Percentiles rank a stretch among this genome's conserved stretches.
These are phyloP conservation scores for Cranoglanis bouderius DNA, from an alignment of 2,113 vertebrate species.

Conservation along the genomic window DNA sequence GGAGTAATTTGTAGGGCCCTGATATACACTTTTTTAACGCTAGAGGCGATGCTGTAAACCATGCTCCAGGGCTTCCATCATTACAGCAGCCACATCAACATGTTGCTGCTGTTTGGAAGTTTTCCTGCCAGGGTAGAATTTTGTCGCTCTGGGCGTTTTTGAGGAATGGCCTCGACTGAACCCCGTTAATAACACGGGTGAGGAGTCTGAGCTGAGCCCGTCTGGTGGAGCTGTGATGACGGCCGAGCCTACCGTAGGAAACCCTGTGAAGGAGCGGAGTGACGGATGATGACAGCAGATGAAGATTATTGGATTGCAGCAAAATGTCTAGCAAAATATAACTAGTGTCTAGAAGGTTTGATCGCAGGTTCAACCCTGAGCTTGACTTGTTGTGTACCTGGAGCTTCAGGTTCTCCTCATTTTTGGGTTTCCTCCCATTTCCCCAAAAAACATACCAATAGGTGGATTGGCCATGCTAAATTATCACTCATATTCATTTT, in stretches of 20 bases:
- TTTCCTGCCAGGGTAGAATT: slow-evolving; percentile 55
- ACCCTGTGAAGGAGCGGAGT: slow-evolving; percentile 49
- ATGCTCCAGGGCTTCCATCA: background rate
- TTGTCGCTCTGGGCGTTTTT: slow-evolving; percentile 60
- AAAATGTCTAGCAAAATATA: background rate
- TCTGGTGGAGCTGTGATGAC: slow-evolving; percentile 60
- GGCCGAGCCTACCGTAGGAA: slow-evolving; percentile 61
- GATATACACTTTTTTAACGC: background rate
- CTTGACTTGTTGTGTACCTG: no score
- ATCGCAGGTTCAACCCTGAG: no score
- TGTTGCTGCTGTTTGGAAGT: slow-evolving; percentile 52
- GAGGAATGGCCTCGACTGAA: slow-evolving; percentile 68
- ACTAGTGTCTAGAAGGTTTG: background rate
- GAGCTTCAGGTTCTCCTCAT: no score
- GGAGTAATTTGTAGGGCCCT: slow-evolving; percentile 25
- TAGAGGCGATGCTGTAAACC: slow-evolving; percentile 10
- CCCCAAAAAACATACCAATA: background rate
- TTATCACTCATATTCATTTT: no score
- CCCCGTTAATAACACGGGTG: slow-evolving; percentile 58
- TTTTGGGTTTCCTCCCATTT: no score
- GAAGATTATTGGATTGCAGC: background rate
- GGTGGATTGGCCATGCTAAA: background rate
- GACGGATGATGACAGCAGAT: slow-evolving; percentile 50
- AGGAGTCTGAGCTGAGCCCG: slow-evolving; percentile 54
- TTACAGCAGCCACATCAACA: slow-evolving; percentile 8